Evolutionary conservation across 2,113 vertebrate species (phyloP).

Genomic region (Uropsilus gracilis): DNA sequence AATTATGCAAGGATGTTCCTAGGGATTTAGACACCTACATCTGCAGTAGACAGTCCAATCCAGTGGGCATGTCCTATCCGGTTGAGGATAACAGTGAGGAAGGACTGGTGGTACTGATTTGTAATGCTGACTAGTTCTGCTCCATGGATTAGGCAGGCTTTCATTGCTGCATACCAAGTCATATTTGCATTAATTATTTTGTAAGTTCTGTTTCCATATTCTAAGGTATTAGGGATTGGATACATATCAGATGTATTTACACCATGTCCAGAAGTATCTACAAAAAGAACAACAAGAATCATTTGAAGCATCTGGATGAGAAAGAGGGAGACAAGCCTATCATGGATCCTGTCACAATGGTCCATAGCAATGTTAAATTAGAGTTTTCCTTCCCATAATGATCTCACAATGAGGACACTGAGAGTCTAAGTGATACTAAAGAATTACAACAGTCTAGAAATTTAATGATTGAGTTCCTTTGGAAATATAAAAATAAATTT

Average conservation of each 20-base stretch:
- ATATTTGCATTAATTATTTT: slow-evolving; percentile 92
- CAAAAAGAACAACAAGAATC: slow-evolving; percentile 60
- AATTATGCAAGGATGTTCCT: not conserved
- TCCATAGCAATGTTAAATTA: not conserved
- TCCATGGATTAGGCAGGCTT: slow-evolving; percentile 86
- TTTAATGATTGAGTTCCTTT: slow-evolving; percentile 5
- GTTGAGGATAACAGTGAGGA: slow-evolving; percentile 93
- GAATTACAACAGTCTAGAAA: not conserved
- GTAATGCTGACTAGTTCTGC: slow-evolving; percentile 92
- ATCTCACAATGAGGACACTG: not conserved
- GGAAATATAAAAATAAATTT: not conserved
- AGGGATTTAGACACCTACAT: slow-evolving; percentile 88
- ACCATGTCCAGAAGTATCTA: slow-evolving; percentile 80
- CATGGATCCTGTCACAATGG: not conserved
- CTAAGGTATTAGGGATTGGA: slow-evolving; percentile 87
- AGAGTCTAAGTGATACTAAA: not conserved
- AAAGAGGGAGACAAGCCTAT: not conserved
- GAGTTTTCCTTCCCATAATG: slow-evolving; percentile 7
- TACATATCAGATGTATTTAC: slow-evolving; percentile 84
- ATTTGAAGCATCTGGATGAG: not conserved
- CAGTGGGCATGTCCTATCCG: slow-evolving; percentile 90
- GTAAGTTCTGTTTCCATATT: slow-evolving; percentile 92
- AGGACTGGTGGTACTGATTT: slow-evolving; percentile 94
- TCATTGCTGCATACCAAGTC: slow-evolving; percentile 94
- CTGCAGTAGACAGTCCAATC: slow-evolving; percentile 93